These are phyloP conservation scores for Chionis minor DNA, from an alignment of 2,113 vertebrate species.

Conservation along the genomic window DNA sequence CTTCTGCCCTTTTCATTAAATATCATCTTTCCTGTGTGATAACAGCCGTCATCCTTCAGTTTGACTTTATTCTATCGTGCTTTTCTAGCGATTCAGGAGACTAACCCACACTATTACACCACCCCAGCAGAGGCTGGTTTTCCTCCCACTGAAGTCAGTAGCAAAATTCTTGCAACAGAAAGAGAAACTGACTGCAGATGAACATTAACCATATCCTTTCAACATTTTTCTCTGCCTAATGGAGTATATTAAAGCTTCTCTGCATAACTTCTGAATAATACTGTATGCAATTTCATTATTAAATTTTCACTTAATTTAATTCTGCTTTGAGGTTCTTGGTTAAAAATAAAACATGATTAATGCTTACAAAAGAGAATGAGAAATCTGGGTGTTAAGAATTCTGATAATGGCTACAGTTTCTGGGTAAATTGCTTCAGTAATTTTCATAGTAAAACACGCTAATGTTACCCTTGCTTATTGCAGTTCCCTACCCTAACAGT, in stretches of 20 bases:
- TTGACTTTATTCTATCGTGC: background rate
- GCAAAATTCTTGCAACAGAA: background rate
- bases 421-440: constrained; percentile 31
- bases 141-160: background rate
- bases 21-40: background rate
- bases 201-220: constrained; percentile 49
- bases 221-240: constrained; percentile 60
- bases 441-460: background rate
- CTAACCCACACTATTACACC: background rate
- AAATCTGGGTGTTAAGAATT: constrained; percentile 13
- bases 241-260: constrained; percentile 55
- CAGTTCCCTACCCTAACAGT: background rate
- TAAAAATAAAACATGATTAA: constrained; percentile 69
- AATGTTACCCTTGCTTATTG: constrained; percentile 21
- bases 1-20: background rate
- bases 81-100: background rate
- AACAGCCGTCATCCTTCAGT: background rate
- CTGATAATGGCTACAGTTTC: constrained; percentile 43
- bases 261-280: constrained; percentile 48
- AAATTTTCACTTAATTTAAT: constrained; percentile 70
- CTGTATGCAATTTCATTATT: constrained; percentile 47
- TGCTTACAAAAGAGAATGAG: constrained; percentile 47
- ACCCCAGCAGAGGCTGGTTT: background rate
- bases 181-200: constrained; percentile 7
- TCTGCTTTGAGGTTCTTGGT: constrained; percentile 48